phyloP scores from a whole-genome alignment of 2,797 vertebrate genomes.

The Myoxocephalus aenaeus region DNA sequence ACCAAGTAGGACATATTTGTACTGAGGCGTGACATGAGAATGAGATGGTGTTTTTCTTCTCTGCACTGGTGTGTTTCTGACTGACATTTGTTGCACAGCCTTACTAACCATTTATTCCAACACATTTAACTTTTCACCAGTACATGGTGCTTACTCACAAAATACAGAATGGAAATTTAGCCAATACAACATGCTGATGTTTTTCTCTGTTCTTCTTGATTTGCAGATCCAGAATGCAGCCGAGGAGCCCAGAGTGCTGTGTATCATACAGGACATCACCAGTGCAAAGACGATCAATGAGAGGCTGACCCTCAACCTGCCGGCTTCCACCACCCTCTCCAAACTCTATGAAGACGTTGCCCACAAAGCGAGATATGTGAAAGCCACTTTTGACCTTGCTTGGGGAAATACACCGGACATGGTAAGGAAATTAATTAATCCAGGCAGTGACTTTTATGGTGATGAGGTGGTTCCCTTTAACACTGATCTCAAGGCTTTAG shows the following conservation, averaged over 20 bases:
- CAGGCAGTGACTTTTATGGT: not conserved
- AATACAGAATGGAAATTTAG: not conserved
- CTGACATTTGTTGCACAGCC: constrained; percentile 2
- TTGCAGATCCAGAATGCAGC: constrained; percentile 97
- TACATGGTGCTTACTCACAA: not conserved
- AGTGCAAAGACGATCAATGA: constrained; percentile 93
- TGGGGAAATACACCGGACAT: constrained; percentile 86
- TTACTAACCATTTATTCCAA: not conserved
- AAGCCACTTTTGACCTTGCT: constrained; percentile 91
- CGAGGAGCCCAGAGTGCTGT: constrained; percentile 96
- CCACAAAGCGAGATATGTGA: constrained; percentile 93
- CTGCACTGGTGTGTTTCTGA: constrained; percentile 5
- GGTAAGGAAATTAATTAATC: constrained; percentile 77
- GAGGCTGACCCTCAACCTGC: constrained; percentile 94
- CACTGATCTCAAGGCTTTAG: too few species aligned
- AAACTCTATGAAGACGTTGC: constrained; percentile 93
- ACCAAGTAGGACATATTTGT: not conserved
- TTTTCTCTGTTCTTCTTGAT: not conserved
- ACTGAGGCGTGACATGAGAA: not conserved
- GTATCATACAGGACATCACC: constrained; percentile 98
- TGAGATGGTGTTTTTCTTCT: not conserved
- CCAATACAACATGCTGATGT: not conserved
- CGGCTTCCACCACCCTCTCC: constrained; percentile 92
- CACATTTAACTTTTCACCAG: not conserved
- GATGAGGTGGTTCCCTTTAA: not conserved